These are phyloP conservation scores for Trachops cirrhosus DNA, from an alignment of 2,797 vertebrate genomes.

Conservation along the genomic window DNA sequence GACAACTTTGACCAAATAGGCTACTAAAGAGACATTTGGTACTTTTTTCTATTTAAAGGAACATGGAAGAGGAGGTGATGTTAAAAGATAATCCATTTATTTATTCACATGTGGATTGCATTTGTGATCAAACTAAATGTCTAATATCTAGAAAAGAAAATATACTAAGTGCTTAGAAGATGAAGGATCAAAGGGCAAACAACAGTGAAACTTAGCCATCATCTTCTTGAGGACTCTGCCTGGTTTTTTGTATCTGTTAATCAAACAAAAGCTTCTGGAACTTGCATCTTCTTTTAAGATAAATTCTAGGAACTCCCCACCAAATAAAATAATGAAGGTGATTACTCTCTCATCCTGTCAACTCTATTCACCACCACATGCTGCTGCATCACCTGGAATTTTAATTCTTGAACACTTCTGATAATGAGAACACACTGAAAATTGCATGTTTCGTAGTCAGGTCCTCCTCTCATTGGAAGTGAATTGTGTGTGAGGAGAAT, in stretches of 20 bases:
- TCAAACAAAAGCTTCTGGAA: neutral
- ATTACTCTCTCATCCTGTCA: no score
- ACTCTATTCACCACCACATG: no score
- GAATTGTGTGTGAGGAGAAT: neutral
- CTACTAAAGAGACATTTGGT: neutral
- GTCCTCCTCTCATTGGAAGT: neutral
- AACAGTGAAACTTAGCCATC: neutral
- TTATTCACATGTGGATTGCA: neutral
- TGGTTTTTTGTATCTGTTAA: neutral
- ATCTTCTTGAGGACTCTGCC: neutral
- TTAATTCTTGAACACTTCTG: neutral
- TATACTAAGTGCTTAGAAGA: neutral
- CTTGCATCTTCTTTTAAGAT: neutral
- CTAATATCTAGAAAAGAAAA: neutral
- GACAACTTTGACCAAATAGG: neutral
- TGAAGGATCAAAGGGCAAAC: neutral
- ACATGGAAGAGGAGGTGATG: neutral
- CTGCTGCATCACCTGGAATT: neutral
- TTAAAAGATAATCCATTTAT: neutral
- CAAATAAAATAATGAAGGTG: no score
- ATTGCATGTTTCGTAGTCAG: neutral
- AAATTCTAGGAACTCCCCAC: neutral
- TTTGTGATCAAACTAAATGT: neutral
- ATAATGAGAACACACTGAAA: neutral
- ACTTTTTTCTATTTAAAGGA: neutral